A percentile compares a stretch with the other conserved stretches of the same genome.
phyloP scores from a whole-genome alignment of 2,888 invertebrate genomes.

The Andrena camellia region DNA sequence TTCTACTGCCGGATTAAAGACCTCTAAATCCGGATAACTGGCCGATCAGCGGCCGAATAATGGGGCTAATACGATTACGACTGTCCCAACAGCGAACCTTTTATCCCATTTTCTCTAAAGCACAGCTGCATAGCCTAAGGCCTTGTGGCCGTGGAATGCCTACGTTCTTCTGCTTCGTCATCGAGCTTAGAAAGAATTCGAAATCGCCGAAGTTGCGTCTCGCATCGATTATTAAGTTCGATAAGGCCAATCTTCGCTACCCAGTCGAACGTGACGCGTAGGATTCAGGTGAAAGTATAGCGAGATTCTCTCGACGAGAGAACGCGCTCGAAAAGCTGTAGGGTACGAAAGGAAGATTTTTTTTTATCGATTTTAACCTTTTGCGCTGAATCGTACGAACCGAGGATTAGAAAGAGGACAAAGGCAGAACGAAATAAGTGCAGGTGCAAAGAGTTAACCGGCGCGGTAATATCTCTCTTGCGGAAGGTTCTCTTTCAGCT shows the following conservation, averaged over 20 bases:
- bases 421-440: background rate
- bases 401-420: too few relatives aligned
- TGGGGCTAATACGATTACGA: background rate
- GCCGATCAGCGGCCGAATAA: background rate
- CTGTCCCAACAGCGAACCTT: background rate
- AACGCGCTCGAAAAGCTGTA: background rate
- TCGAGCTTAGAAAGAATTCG: slow-evolving; percentile 11
- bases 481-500: background rate
- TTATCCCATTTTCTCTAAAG: background rate
- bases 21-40: background rate
- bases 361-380: slow-evolving; percentile 2
- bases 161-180: background rate
- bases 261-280: slow-evolving; percentile 22
- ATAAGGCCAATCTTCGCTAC: slow-evolving; percentile 23
- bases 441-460: background rate
- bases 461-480: too few relatives aligned
- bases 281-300: slow-evolving; percentile 37
- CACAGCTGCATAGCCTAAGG: background rate
- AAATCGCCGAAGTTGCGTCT: slow-evolving; percentile 23
- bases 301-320: background rate
- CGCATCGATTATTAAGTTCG: background rate
- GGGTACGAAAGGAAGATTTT: too few relatives aligned
- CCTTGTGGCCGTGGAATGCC: background rate
- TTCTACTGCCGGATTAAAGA: background rate
- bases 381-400: too few relatives aligned